phyloP scores from a whole-genome alignment of 2,797 vertebrate species.

The Mus spretus region DNA sequence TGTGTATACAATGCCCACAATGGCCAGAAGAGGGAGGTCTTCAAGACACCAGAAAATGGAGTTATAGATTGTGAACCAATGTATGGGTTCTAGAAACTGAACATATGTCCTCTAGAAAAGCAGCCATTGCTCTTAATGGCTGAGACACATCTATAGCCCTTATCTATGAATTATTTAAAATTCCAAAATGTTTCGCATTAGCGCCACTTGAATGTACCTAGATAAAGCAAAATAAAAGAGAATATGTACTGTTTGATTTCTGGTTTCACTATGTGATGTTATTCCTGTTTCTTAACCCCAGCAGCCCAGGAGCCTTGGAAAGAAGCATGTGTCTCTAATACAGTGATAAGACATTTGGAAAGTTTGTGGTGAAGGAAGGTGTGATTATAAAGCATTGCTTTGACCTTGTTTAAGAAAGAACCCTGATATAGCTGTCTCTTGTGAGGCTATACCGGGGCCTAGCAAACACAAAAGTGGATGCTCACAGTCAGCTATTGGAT shows the following conservation, averaged over 20 bases:
- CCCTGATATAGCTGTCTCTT: no score
- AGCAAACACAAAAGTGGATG: no score
- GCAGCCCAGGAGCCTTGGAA: neutral
- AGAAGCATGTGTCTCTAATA: neutral
- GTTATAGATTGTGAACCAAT: neutral
- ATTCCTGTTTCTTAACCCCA: neutral
- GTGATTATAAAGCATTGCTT: no score
- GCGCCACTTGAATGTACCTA: no score
- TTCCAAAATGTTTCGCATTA: neutral
- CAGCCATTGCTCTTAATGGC: neutral
- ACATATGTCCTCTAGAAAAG: neutral
- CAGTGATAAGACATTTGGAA: conserved; percentile 1
- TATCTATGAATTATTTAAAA: neutral
- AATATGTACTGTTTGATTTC: neutral
- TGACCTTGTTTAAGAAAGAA: neutral
- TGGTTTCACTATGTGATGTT: neutral
- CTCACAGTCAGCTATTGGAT: no score
- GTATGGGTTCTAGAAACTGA: neutral
- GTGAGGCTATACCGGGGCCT: no score
- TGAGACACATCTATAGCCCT: neutral
- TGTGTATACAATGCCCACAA: no score
- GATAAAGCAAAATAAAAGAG: neutral
- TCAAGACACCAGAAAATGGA: neutral
- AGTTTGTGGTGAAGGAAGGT: neutral
- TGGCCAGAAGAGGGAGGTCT: neutral